phyloP scores from a whole-genome alignment of 2,797 vertebrate genomes.

The Knipowitschia caucasica region DNA sequence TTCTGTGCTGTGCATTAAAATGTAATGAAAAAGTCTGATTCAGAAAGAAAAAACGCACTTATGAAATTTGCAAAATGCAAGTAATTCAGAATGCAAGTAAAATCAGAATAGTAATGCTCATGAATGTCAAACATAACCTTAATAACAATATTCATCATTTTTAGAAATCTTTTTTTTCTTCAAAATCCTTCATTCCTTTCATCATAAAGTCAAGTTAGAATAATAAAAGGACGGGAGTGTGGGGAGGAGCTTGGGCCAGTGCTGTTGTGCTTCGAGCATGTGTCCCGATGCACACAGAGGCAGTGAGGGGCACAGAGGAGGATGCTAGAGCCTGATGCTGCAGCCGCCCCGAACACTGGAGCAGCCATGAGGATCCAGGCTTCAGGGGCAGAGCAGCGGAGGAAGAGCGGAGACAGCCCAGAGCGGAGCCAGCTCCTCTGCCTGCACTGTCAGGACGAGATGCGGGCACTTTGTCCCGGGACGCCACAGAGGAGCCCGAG shows the following conservation, averaged over 20 bases:
- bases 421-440: conserved; percentile 49
- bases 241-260: conserved; percentile 27
- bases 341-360: conserved; percentile 36
- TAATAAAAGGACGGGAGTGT: not conserved
- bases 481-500: conserved; percentile 56
- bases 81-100: too few relatives aligned
- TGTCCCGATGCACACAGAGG: conserved; percentile 20
- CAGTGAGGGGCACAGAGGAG: conserved; percentile 28
- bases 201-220: not conserved
- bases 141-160: too few relatives aligned
- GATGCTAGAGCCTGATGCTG: conserved; percentile 58
- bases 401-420: conserved; percentile 51
- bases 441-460: conserved; percentile 63
- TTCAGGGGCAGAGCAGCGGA: conserved; percentile 50
- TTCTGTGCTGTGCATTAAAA: too few relatives aligned
- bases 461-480: conserved; percentile 52
- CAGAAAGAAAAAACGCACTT: too few relatives aligned
- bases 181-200: too few relatives aligned
- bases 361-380: conserved; percentile 63
- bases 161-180: too few relatives aligned
- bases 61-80: too few relatives aligned
- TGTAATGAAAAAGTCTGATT: too few relatives aligned
- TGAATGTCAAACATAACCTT: too few relatives aligned
- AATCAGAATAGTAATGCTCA: too few relatives aligned
- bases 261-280: not conserved